Evolutionary conservation across 1,140 invertebrate species (phyloP).

Genomic region (Camponotus pennsylvanicus): DNA sequence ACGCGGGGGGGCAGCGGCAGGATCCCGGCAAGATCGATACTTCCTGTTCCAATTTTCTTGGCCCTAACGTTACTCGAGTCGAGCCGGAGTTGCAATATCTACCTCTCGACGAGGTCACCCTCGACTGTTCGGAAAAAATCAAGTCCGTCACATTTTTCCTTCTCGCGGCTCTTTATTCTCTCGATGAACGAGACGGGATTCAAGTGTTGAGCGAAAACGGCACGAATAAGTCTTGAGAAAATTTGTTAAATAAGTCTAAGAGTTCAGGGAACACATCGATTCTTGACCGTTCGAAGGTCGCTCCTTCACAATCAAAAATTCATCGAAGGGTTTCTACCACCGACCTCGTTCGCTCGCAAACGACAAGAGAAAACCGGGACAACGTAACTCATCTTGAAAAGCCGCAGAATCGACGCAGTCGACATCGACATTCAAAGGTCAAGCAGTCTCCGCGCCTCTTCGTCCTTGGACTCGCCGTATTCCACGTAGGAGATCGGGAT

Average conservation of each 20-base stretch:
- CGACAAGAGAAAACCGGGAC: background rate
- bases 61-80: constrained; percentile 9
- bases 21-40: constrained; percentile 42
- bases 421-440: constrained; percentile 49
- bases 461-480: constrained; percentile 75
- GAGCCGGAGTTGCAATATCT: background rate
- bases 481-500: constrained; percentile 79
- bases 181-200: background rate
- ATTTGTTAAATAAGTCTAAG: background rate
- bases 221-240: background rate
- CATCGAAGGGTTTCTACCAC: background rate
- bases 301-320: constrained; percentile 31
- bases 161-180: background rate
- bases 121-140: background rate
- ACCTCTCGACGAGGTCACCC: background rate
- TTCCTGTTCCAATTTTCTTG: constrained; percentile 53
- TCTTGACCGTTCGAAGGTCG: constrained; percentile 1
- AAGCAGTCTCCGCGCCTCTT: constrained; percentile 29
- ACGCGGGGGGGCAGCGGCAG: background rate
- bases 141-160: background rate
- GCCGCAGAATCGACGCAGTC: constrained; percentile 12
- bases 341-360: constrained; percentile 31
- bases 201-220: background rate
- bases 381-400: constrained; percentile 13
- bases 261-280: background rate